Percentiles rank a stretch among this genome's conserved stretches.
These are phyloP conservation scores for Lycodopsis pacificus DNA, from an alignment of 2,797 vertebrate genomes.

Conservation along the genomic window DNA sequence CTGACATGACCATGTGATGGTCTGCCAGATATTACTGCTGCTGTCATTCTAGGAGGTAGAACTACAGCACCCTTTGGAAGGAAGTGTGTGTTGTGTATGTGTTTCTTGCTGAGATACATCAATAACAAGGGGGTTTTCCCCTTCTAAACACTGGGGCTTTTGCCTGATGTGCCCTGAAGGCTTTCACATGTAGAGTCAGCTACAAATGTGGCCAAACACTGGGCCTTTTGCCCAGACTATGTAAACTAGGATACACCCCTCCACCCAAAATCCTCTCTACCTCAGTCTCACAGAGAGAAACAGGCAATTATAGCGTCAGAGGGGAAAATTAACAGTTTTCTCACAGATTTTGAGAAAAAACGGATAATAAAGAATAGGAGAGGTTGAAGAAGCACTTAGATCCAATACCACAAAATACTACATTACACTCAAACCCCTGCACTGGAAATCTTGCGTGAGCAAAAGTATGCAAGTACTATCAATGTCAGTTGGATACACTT, in stretches of 20 bases:
- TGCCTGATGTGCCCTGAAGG: conserved; percentile 75
- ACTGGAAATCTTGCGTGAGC: background rate
- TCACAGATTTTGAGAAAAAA: conserved; percentile 6
- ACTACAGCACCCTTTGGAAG: conserved; percentile 47
- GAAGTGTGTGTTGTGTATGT: conserved; percentile 40
- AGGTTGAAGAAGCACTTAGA: background rate
- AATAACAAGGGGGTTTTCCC: conserved; percentile 61
- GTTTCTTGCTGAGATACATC: conserved; percentile 64
- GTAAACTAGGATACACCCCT: conserved; percentile 49
- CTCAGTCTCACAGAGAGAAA: conserved; percentile 44
- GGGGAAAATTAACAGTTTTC: conserved; percentile 19
- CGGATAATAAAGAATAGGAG: background rate
- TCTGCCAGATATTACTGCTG: conserved; percentile 73
- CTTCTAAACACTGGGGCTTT: conserved; percentile 62
- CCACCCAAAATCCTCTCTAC: conserved; percentile 32
- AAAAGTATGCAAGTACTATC: background rate
- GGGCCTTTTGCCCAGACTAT: conserved; percentile 73
- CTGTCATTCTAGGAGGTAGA: conserved; percentile 70
- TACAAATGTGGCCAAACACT: conserved; percentile 68
- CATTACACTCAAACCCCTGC: background rate
- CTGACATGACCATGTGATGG: conserved; percentile 75
- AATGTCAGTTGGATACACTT: background rate
- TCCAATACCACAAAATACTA: background rate
- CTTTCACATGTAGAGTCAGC: conserved; percentile 76
- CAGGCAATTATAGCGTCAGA: conserved; percentile 27